Evolutionary conservation across 2,888 invertebrate genomes (phyloP), one percentile per base, ranked within the genome.

Genomic region (Lithophane socia): DNA sequence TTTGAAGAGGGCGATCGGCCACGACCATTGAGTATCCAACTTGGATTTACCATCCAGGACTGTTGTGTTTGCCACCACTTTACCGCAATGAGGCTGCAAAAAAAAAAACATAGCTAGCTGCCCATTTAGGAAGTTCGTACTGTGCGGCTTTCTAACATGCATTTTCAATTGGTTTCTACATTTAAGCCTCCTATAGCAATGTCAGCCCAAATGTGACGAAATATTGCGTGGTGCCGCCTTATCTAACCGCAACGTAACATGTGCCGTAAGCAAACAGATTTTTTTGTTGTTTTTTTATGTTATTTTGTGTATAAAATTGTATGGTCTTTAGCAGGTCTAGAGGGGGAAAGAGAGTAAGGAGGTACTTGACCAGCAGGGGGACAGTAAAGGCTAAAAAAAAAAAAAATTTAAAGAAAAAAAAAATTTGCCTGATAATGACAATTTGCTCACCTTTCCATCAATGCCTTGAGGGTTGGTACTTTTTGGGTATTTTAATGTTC

Each of bases 1-100:
- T 83, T 97, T 96, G 87, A 97, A 97, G 0, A 97, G 89, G 0
- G 97, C 97, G 9, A 97, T 97, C 89, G 97, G 97, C 97, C 97
- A 97, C 0, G 97, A 97, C 96, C 97, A 97, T 87, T 97, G 85
- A 8, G 77, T 75, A 3, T 87, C 76, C 13, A 81, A 70, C 0
- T 79, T 74, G 16, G 67, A 9, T 13, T 70, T 44, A 68, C 54
- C 71, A 71, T 47, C 21, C 47, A 13, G n/a, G 13, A 9, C 12
- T 21, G 3, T n/a, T 56, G 12, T 29, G 12, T 52, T 61, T 44
- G 24, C 12, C 37, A 18, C 21, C 24, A 18, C 44, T 29, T 44
- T 52, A 29, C 75, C 75, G 42, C 75, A 75, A 29, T 52, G 75
- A 24, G 74, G 74, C 75, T 75, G 75, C 16, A 74, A 73, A 49